phyloP scores from a whole-genome alignment of 2,797 vertebrate species.

The Taenioides sp. region DNA sequence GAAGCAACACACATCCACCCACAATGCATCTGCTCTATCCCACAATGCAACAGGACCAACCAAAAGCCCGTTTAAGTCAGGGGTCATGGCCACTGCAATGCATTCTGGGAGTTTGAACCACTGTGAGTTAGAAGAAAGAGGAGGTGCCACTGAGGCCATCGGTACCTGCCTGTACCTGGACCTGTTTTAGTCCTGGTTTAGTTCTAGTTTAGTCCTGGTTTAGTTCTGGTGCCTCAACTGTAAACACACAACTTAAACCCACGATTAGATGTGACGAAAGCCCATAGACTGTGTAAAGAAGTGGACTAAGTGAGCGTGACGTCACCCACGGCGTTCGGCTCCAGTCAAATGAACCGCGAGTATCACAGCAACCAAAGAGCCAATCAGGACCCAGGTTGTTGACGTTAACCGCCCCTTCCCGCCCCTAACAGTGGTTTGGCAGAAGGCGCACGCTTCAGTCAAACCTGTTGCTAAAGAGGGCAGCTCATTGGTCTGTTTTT shows the following conservation, averaged over 20 bases:
- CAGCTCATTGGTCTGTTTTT: no score
- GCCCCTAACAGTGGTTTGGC: no score
- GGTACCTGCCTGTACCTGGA: neutral
- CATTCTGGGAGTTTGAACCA: conserved; percentile 32
- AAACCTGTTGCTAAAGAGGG: no score
- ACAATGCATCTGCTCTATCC: conserved; percentile 22
- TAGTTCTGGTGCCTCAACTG: neutral
- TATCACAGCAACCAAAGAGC: no score
- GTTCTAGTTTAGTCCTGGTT: neutral
- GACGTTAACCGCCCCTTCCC: no score
- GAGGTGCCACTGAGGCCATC: conserved; percentile 40
- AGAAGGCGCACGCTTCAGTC: no score
- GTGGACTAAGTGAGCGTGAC: no score
- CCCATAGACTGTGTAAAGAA: no score
- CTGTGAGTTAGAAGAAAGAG: conserved; percentile 50
- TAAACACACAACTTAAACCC: no score
- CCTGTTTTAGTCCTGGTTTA: neutral
- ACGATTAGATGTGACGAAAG: neutral
- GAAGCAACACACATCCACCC: conserved; percentile 41
- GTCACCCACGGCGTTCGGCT: no score
- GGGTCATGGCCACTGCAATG: conserved; percentile 10
- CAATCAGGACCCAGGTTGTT: no score
- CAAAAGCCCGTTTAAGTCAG: neutral
- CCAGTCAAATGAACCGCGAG: no score
- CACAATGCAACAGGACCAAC: conserved; percentile 31